phyloP scores from a whole-genome alignment of 2,113 vertebrate species.

The Salvelinus fontinalis region DNA sequence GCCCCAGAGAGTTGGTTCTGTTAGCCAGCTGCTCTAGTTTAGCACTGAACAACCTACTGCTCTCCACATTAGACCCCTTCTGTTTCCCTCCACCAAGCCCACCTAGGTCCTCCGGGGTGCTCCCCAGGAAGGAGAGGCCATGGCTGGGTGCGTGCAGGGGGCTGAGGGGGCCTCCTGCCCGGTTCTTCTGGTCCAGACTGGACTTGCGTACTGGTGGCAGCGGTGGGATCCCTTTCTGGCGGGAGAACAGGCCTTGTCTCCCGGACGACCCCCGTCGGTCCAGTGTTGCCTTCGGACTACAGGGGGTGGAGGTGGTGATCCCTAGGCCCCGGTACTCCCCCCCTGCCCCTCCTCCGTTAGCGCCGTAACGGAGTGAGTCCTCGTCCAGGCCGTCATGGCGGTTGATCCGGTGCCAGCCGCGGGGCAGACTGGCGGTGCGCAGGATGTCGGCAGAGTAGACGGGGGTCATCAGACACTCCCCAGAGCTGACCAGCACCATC shows the following conservation, averaged over 20 bases:
- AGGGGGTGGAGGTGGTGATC: conserved; percentile 84
- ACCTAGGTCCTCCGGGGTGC: conserved; percentile 24
- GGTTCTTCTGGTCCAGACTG: conserved; percentile 88
- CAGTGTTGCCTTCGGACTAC: conserved; percentile 71
- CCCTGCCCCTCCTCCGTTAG: conserved; percentile 66
- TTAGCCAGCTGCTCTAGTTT: conserved; percentile 79
- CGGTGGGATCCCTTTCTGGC: conserved; percentile 76
- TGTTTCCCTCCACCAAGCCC: conserved; percentile 53
- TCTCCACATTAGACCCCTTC: conserved; percentile 75
- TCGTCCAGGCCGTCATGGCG: conserved; percentile 70
- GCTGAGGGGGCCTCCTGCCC: conserved; percentile 60
- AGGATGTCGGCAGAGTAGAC: conserved; percentile 84
- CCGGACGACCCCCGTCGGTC: conserved; percentile 78
- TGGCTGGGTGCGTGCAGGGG: conserved; percentile 26
- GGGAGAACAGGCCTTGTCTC: conserved; percentile 75
- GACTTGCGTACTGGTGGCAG: conserved; percentile 91
- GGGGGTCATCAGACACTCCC: conserved; percentile 71
- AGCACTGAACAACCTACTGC: conserved; percentile 86
- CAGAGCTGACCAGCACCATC: conserved; percentile 83
- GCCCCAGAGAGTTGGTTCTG: conserved; percentile 83
- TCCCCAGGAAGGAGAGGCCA: conserved; percentile 2
- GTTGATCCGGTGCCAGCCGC: conserved; percentile 67
- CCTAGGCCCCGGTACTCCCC: conserved; percentile 73
- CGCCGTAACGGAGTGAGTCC: conserved; percentile 12
- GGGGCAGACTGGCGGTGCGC: conserved; percentile 81